Evolutionary conservation across 2,797 vertebrate species (phyloP), one percentile per base, ranked within the genome.

Genomic region (Sebastolobus altivelis): DNA sequence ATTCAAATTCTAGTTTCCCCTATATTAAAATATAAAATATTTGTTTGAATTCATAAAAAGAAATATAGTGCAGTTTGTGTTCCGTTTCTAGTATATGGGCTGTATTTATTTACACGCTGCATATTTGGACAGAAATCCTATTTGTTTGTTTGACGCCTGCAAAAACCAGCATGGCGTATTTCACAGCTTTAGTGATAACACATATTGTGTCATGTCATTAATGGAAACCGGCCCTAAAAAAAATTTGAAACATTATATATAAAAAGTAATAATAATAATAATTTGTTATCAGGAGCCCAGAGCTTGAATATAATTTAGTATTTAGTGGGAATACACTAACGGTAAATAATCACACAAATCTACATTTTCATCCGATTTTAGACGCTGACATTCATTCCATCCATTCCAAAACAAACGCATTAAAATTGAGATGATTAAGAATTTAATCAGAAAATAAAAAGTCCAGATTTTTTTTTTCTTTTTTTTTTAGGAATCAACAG

Each of bases 71-170:
- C 43, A 60, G 10, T 67, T 87, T 86, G 89, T 77, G 77, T 80
- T 88, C 85, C 81, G 87, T 46, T 22, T 65, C 2, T 16, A 7
- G 2, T 11, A 3, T 22, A 10, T 25, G 25, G 2, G 27, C 9
- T 72, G 22, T 46, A 14, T 81, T 55, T 20, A 46, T 49, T 49
- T 20, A 49, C 93, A 89, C 72, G 87, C 85, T 90, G 93, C 72
- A 92, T 84, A 89, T 86, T 83, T 94, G 92, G 89, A 62, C 93
- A 93, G 81, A 62, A 95, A 94, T 91, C 89, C 94, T 93, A 95
- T 71, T 95, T 96, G 94, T 96, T 95, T 88, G 91, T 38, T 43
- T 89, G 88, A 71, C 88, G 87, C 84, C 90, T 80, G 85, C 2
- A 93, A 90, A 90, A 90, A 89, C 80, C 91, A 80, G 65, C 83